A percentile compares a stretch with the other conserved stretches of the same genome.
These are phyloP conservation scores for Otus sunia DNA, from an alignment of 2,113 vertebrate species.

Conservation along the genomic window DNA sequence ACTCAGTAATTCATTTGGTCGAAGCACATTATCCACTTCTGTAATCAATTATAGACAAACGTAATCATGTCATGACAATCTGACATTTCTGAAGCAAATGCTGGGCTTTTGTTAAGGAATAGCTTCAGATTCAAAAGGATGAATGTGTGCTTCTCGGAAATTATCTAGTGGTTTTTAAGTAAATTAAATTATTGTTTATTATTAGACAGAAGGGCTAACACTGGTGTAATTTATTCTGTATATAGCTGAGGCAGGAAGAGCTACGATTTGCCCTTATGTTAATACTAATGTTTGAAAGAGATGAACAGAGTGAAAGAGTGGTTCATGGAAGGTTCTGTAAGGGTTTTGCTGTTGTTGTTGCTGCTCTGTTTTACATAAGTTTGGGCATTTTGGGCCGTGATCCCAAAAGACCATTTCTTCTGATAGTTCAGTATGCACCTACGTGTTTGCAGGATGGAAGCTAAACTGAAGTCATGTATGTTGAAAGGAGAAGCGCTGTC, in stretches of 20 bases:
- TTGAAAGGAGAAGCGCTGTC: neutral
- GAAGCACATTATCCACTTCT: neutral
- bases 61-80: neutral
- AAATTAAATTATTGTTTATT: neutral
- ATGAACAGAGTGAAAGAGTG: neutral
- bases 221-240: neutral
- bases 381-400: neutral
- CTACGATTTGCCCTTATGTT: neutral
- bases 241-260: neutral
- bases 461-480: neutral
- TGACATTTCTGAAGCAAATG: neutral
- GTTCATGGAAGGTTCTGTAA: neutral
- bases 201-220: neutral
- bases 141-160: neutral
- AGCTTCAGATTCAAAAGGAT: neutral
- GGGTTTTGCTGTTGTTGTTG: neutral
- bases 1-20: neutral
- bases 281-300: neutral
- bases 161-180: neutral
- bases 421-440: neutral
- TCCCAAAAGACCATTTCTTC: neutral
- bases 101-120: neutral
- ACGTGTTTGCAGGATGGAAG: neutral
- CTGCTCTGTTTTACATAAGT: neutral
- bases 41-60: neutral